These are phyloP conservation scores for Tylochromis polylepis DNA, from an alignment of 2,113 vertebrate genomes.

Conservation along the genomic window DNA sequence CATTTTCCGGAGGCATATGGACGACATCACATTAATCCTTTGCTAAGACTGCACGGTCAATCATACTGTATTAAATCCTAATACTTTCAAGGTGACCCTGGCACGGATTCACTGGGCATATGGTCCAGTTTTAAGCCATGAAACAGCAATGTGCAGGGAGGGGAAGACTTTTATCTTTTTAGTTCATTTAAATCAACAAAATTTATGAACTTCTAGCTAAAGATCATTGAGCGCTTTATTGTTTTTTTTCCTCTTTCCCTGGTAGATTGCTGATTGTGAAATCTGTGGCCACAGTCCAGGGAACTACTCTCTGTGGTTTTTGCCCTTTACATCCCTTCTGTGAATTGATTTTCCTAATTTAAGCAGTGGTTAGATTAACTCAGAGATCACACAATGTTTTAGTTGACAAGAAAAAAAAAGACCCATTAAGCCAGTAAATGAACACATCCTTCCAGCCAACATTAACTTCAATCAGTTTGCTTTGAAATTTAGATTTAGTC, in stretches of 20 bases:
- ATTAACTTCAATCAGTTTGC: slow-evolving; percentile 43
- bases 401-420: neutral
- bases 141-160: neutral
- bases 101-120: slow-evolving; percentile 43
- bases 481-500: slow-evolving; percentile 48
- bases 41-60: slow-evolving; percentile 55
- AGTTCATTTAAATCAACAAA: slow-evolving; percentile 29
- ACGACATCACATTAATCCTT: slow-evolving; percentile 60
- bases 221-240: neutral
- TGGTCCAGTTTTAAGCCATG: slow-evolving; percentile 42
- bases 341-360: slow-evolving; percentile 18
- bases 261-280: neutral
- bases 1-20: slow-evolving; percentile 39
- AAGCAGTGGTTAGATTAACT: slow-evolving; percentile 4
- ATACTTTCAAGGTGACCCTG: slow-evolving; percentile 67
- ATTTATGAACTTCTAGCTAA: neutral
- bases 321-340: slow-evolving; percentile 2
- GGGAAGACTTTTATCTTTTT: slow-evolving; percentile 28
- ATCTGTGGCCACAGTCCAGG: neutral
- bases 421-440: slow-evolving; percentile 1
- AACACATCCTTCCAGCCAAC: slow-evolving; percentile 3
- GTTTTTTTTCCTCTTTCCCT: neutral
- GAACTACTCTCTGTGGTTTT: neutral
- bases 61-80: slow-evolving; percentile 60
- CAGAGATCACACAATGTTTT: slow-evolving; percentile 4